Conservation (phyloP, 1,140 invertebrate species). For the Formica selysi region DNA sequence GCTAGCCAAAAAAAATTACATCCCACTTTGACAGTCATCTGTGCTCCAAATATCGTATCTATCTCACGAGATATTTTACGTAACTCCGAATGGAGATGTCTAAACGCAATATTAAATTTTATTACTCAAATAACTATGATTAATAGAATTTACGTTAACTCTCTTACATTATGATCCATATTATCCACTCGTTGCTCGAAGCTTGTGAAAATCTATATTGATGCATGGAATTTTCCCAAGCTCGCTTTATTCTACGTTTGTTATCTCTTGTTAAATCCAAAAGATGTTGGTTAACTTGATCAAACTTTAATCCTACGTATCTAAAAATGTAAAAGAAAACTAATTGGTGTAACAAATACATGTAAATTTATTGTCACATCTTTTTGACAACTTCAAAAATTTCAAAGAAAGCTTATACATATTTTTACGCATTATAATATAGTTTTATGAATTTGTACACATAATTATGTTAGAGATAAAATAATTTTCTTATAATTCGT, state of each 20-base stretch:
- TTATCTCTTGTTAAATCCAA: background rate
- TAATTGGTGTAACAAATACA: background rate
- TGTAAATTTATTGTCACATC: no score
- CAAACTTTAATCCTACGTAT: conserved; percentile 10
- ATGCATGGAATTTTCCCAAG: background rate
- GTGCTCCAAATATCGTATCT: conserved; percentile 12
- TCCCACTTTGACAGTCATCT: conserved; percentile 22
- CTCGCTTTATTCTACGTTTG: background rate
- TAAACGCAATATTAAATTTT: background rate
- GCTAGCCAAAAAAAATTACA: background rate
- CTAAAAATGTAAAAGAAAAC: background rate
- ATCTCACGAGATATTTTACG: conserved; percentile 10
- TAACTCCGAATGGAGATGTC: conserved; percentile 28
- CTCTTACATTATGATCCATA: conserved; percentile 12
- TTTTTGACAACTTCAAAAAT: background rate
- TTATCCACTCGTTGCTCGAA: background rate
- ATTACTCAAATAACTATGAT: background rate
- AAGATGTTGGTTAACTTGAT: conserved; percentile 19
- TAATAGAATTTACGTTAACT: background rate
- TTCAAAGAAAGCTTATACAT: background rate
- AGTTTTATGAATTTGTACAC: background rate
- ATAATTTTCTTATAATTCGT: no score
- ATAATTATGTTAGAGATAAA: background rate
- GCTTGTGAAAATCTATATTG: background rate
- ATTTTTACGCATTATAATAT: background rate